Percentiles rank a stretch among this genome's conserved stretches.
Evolutionary conservation across 2,888 invertebrate species (phyloP).

Genomic region (Sinelater perroti): DNA sequence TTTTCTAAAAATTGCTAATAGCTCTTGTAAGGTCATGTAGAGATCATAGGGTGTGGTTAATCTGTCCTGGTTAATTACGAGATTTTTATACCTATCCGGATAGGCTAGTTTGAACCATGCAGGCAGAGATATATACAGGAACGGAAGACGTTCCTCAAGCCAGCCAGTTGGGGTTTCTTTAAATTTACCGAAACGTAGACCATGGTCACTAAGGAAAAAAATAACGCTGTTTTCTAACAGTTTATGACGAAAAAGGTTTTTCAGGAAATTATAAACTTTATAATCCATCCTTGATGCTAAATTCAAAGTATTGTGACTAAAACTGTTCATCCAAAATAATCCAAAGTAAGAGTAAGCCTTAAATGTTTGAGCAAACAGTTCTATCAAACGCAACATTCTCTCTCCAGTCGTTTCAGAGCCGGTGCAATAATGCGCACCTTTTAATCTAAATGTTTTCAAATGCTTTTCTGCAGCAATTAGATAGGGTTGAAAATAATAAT

Average conservation of each 20-base stretch:
- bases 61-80: constrained; percentile 70
- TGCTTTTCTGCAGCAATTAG: constrained; percentile 72
- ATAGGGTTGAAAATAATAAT: constrained; percentile 83
- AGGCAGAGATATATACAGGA: constrained; percentile 76
- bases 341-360: constrained; percentile 73
- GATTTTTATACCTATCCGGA: constrained; percentile 65
- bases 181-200: constrained; percentile 78
- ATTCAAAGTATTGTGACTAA: constrained; percentile 77
- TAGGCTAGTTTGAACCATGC: constrained; percentile 66
- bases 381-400: constrained; percentile 73
- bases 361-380: constrained; percentile 72
- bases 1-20: constrained; percentile 65
- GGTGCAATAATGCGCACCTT: constrained; percentile 60
- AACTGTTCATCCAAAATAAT: constrained; percentile 82
- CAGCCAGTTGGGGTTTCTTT: constrained; percentile 75
- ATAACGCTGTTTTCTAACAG: constrained; percentile 73
- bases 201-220: constrained; percentile 82
- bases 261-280: constrained; percentile 68
- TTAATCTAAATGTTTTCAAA: constrained; percentile 47
- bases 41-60: constrained; percentile 81
- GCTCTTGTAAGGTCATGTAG: constrained; percentile 75
- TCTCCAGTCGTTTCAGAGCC: constrained; percentile 73
- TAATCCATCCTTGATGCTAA: constrained; percentile 74
- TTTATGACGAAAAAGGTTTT: constrained; percentile 65
- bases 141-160: constrained; percentile 82